Base-by-base conservation (phyloP, 1,140 invertebrate species). In the Lasioglossum baleicum region DNA sequence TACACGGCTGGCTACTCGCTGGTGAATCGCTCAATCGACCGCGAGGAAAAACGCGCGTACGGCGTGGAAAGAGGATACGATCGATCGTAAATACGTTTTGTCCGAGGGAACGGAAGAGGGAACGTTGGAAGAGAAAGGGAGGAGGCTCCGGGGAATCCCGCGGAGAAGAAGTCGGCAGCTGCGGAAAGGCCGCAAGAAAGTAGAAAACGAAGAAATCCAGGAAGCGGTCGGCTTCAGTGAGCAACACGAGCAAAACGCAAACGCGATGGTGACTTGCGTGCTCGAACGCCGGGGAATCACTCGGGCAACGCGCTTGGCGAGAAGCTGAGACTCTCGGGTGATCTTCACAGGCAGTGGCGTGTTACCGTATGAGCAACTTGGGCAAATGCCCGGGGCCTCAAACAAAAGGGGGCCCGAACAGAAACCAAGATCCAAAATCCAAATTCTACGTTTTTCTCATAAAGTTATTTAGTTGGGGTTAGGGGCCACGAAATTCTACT, bases 171-270 rank as follows among this genome's bases (percentile, higher is more conserved):
- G 51, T 0, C 17, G 40, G 61, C 22, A n/a, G 40, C 60, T 17
- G 53, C 20, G 35, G 58, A 61, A 22, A 60, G 35, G 48, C 22
- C 20, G 56, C 60, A 68, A 82, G 48, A 75, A 80, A 42, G 22
- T 11, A 3, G 72, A 26, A 60, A 35, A 64, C 56, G 88, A 83
- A 88, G 81, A 83, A 81, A 88, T 88, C 86, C 86, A 88, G 90
- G 90, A 91, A 91, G 85, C 82, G 71, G 65, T 56, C 44, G 48
- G 64, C 83, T 71, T 2, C 35, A 68, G 83, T 82, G 67, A 85
- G 35, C 35, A 85, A 82, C 58, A 68, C 80, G 85, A 88, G 82
- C 82, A 86, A 77, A 89, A 80, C 80, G 66, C 68, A 78, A 83
- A 65, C 13, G 15, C 1, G 51, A 58, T 71, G 40, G 60, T 53